Evolutionary conservation across 2,113 vertebrate genomes (phyloP), one percentile per base, ranked within the genome.

Genomic region (Eleginops maclovinus): DNA sequence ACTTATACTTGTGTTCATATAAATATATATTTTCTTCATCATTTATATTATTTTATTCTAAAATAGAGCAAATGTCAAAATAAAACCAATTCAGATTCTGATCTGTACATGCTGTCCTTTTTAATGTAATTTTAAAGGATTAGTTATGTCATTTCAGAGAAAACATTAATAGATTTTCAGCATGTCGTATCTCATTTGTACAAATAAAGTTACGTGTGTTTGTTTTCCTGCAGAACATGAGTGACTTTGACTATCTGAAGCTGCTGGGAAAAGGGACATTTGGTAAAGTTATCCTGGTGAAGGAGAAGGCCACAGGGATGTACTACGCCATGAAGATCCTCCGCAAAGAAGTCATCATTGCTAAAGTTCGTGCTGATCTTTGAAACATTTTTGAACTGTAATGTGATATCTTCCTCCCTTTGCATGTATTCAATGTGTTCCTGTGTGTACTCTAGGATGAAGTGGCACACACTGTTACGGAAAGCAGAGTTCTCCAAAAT

Each of bases 271-370:
- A 99, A 66, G 97, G 97, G 51, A 99, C 97, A 2, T 99, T 99
- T n/a, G 97, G 97, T 24, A 98, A 98, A 88, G 97, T 99, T 40
- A 98, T 98, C 87, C 90, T 98, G 64, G 97, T 98, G 71, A 95
- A 96, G 79, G 97, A 98, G 75, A 98, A 98, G 70, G 97, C 97
- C 75, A 95, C 95, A 0, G 97, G 97, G 8, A 95, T 96, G 89
- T 97, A 99, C 78, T 99, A 99, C 0, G 97, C 97, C 93, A 99
- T 99, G 97, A 99, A 99, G 85, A 98, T 98, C 87, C 94, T 99
- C 4, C 95, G 97, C 58, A 99, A 99, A 72, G 97, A 99, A 87
- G 97, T 99, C 62, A 97, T 99, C 92, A 98, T 99, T 0, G 97
- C 97, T 26, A 99, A 99, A 94, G 97, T 97, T 50, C 24, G 92